phyloP scores from a whole-genome alignment of 2,113 vertebrate species.

The Pimephales promelas region DNA sequence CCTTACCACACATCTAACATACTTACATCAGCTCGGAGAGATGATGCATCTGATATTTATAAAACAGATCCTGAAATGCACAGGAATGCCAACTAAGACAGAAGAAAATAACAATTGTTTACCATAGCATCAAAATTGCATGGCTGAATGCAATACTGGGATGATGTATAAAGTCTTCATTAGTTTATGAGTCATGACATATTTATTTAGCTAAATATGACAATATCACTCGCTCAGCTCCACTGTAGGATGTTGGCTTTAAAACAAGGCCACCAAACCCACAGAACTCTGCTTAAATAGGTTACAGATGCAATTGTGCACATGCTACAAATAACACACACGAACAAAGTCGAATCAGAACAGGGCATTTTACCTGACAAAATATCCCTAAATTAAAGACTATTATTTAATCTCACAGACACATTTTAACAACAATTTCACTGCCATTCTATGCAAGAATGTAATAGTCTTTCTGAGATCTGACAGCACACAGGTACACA shows the following conservation, averaged over 20 bases:
- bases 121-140: background rate
- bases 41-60: background rate
- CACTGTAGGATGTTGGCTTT: background rate
- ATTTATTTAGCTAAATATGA: background rate
- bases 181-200: background rate
- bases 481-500: background rate
- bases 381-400: background rate
- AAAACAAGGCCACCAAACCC: conserved; percentile 7
- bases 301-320: background rate
- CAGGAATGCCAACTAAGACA: background rate
- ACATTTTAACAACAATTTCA: background rate
- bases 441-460: background rate
- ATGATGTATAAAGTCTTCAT: background rate
- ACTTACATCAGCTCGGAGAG: background rate
- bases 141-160: background rate
- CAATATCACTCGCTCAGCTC: background rate
- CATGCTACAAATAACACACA: background rate
- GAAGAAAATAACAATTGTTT: background rate
- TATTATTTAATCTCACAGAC: background rate
- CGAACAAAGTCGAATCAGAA: background rate
- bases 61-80: background rate
- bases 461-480: background rate
- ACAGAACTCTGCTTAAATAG: background rate
- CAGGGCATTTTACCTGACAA: background rate
- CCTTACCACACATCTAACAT: background rate